Evolutionary conservation across 2,888 invertebrate species (phyloP).

Genomic region (Mayetiola destructor): DNA sequence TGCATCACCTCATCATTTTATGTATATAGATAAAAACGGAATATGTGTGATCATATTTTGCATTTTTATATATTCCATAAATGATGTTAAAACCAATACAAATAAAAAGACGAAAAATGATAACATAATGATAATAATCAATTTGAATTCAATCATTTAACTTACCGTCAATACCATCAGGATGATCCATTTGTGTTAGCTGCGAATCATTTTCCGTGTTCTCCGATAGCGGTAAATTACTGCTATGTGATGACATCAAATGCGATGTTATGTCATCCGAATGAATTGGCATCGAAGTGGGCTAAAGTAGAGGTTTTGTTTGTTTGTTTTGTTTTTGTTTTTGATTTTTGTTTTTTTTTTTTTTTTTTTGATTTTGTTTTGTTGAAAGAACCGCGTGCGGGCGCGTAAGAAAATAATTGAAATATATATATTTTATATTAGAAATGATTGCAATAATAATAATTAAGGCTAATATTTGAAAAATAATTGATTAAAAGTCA

Average conservation of each 20-base stretch:
- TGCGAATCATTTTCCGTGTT: constrained; percentile 35
- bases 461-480: too few relatives aligned
- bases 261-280: constrained; percentile 49
- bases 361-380: constrained; percentile 22
- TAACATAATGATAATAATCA: constrained; percentile 15
- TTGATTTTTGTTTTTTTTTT: constrained; percentile 16
- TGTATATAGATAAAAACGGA: too few relatives aligned
- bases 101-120: neutral
- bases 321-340: neutral
- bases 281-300: constrained; percentile 29
- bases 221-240: constrained; percentile 46
- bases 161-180: constrained; percentile 65
- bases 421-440: too few relatives aligned
- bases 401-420: too few relatives aligned
- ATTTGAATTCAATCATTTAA: constrained; percentile 21
- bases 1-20: too few relatives aligned
- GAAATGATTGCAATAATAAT: too few relatives aligned
- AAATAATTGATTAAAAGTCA: too few relatives aligned
- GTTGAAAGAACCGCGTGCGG: too few relatives aligned
- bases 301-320: constrained; percentile 14
- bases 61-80: constrained; percentile 18
- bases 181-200: constrained; percentile 50
- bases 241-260: constrained; percentile 45
- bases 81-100: constrained; percentile 14
- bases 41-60: too few relatives aligned